Conservation (phyloP, 2,888 invertebrate genomes). For the Monochamus alternatus region DNA sequence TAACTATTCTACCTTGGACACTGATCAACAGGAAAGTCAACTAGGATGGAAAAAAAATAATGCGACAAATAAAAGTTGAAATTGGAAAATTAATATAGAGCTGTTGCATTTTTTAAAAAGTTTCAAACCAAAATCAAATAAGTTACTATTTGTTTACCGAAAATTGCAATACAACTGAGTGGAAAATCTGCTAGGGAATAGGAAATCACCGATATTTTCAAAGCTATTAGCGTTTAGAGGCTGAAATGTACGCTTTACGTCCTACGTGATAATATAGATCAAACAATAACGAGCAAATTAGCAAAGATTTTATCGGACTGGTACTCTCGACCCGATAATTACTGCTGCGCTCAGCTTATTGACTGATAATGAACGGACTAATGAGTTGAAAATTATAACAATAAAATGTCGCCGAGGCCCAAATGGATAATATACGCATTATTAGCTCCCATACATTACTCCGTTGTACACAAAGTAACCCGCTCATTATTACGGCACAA, state of each 20-base stretch:
- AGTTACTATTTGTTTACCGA: too few species aligned
- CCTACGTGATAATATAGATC: conserved; percentile 31
- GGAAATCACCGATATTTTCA: background rate
- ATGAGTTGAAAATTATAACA: conserved; percentile 47
- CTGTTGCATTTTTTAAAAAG: too few species aligned
- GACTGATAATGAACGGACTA: conserved; percentile 38
- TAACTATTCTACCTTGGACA: too few species aligned
- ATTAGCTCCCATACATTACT: conserved; percentile 12
- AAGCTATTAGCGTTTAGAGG: background rate
- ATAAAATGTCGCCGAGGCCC: conserved; percentile 16
- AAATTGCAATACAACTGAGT: too few species aligned
- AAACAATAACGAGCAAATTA: conserved; percentile 42
- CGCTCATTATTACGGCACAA: background rate
- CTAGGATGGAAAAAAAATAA: too few species aligned
- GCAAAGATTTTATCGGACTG: conserved; percentile 43
- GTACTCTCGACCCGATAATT: conserved; percentile 39
- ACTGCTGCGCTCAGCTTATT: conserved; percentile 30
- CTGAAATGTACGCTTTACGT: background rate
- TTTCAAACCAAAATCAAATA: too few species aligned
- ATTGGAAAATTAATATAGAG: too few species aligned
- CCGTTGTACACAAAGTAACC: conserved; percentile 1
- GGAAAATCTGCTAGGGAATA: too few species aligned
- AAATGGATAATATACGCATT: conserved; percentile 11
- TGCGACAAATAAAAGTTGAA: too few species aligned
- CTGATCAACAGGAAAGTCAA: too few species aligned